Base-by-base conservation (phyloP, 2,797 vertebrate species). In the Pipistrellus pipistrellus region DNA sequence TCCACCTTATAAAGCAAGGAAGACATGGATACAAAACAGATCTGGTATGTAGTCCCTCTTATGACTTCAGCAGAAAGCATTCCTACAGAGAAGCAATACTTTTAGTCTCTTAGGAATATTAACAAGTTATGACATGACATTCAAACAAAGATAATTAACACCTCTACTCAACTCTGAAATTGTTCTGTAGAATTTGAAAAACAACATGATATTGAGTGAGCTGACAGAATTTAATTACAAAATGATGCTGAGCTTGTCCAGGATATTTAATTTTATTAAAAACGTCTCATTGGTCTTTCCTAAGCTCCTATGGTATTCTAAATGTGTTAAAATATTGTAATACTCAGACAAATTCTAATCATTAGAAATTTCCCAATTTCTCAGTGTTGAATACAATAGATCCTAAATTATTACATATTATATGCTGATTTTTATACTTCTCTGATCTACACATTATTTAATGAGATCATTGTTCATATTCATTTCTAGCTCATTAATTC, bases 101-200 rank as follows among this genome's bases (percentile, higher is more conserved):
- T 82, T 76, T 57, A 76, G 41, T 27, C 57, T 87, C 93, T 93
- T 72, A 96, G 93, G 66, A 96, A 93, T 91, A 88, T 86, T 90
- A 94, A 90, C 97, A 97, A 94, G 97, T 95, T 95, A 84, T 72
- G 68, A 93, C 97, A 96, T 17, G 62, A 44, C 1, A 18, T 92
- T 85, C 14, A 64, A 84, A 82, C 78, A 93, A 94, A 95, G 46
- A 86, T 93, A 97, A 97, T 97, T 95, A 97, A 91, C 94, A 92
- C 93, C 75, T 96, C 72, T 73, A 81, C 38, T 95, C 82, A 77
- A 94, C 53, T 88, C 73, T 95, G 89, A 97, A 93, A 95, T 94
- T 75, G 71, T 77, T 95, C 68, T 90, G 71, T 78, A 96, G 66
- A 89, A 95, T 53, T 72, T 95, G 46, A 82, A 95, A 90, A 93